phyloP scores from a whole-genome alignment of 2,888 invertebrate species.

The Chrysolina americana region DNA sequence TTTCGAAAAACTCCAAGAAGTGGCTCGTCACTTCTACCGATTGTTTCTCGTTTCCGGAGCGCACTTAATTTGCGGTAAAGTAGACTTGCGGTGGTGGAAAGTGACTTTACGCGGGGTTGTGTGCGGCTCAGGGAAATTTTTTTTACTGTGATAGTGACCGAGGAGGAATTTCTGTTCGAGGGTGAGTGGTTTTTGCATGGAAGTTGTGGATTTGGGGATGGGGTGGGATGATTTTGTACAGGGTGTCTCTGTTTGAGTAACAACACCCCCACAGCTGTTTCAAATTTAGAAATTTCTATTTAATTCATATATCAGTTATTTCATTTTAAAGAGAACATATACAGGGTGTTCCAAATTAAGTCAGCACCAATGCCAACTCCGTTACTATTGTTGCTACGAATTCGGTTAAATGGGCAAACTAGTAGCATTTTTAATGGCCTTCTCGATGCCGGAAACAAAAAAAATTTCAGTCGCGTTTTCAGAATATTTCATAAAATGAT shows the following conservation, averaged over 20 bases:
- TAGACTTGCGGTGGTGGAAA: conserved; percentile 24
- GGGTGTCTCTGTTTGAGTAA: not conserved
- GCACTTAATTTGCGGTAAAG: conserved; percentile 6
- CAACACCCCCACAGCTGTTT: too few species aligned
- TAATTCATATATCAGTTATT: too few species aligned
- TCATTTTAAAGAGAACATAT: too few species aligned
- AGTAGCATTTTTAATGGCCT: too few species aligned
- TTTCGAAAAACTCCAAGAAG: conserved; percentile 41
- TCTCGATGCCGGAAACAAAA: too few species aligned
- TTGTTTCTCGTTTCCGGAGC: conserved; percentile 14
- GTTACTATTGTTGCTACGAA: too few species aligned
- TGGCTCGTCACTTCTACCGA: conserved; percentile 25
- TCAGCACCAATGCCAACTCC: too few species aligned
- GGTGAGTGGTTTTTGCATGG: conserved; percentile 7
- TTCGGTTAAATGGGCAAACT: too few species aligned
- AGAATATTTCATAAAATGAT: too few species aligned
- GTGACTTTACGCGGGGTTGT: conserved; percentile 21
- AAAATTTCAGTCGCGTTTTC: too few species aligned
- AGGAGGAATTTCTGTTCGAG: not conserved
- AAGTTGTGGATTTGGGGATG: not conserved
- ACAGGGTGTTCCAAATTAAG: too few species aligned
- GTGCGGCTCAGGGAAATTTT: not conserved
- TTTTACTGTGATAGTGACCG: not conserved
- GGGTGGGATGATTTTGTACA: not conserved
- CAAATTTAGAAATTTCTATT: too few species aligned